Percentiles rank a stretch among this genome's conserved stretches.
Evolutionary conservation across 1,140 invertebrate species (phyloP).

Genomic region (Leptopilina clavipes): DNA sequence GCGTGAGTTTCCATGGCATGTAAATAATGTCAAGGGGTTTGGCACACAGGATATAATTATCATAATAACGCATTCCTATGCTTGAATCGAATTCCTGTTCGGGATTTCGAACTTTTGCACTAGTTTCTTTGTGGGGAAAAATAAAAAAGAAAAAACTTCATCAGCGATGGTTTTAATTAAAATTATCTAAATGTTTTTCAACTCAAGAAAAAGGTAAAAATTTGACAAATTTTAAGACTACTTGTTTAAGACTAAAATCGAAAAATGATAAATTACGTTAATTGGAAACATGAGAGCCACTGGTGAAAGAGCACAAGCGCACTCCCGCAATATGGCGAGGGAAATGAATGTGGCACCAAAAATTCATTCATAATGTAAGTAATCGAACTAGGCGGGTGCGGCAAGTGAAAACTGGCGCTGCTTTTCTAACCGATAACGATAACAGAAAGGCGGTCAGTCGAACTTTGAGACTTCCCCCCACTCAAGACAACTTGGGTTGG

Average conservation of each 20-base stretch:
- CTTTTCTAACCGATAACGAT: slow-evolving; percentile 42
- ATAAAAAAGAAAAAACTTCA: too few relatives aligned
- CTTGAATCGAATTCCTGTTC: background rate
- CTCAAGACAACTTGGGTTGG: background rate
- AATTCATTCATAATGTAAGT: slow-evolving; percentile 66
- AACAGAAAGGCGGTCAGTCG: slow-evolving; percentile 37
- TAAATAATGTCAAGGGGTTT: slow-evolving; percentile 22
- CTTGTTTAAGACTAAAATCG: too few relatives aligned
- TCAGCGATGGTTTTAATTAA: too few relatives aligned
- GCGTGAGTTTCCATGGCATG: slow-evolving; percentile 16
- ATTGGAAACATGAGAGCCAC: slow-evolving; percentile 43
- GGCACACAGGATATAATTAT: slow-evolving; percentile 28
- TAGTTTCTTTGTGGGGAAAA: too few relatives aligned
- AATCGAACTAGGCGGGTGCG: slow-evolving; percentile 26
- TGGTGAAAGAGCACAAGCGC: slow-evolving; percentile 37
- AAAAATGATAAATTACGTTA: too few relatives aligned
- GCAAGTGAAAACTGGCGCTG: slow-evolving; percentile 19
- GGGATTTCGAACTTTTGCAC: background rate
- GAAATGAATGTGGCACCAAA: slow-evolving; percentile 62
- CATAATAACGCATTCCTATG: slow-evolving; percentile 15
- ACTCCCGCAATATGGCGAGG: slow-evolving; percentile 37
- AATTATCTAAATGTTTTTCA: background rate
- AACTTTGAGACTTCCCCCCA: slow-evolving; percentile 1
- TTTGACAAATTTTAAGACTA: too few relatives aligned
- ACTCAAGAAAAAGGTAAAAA: background rate